Evolutionary conservation across 92 coral and sea anemone genomes (phyloP).

Genomic region (Phenganax subtilis): DNA sequence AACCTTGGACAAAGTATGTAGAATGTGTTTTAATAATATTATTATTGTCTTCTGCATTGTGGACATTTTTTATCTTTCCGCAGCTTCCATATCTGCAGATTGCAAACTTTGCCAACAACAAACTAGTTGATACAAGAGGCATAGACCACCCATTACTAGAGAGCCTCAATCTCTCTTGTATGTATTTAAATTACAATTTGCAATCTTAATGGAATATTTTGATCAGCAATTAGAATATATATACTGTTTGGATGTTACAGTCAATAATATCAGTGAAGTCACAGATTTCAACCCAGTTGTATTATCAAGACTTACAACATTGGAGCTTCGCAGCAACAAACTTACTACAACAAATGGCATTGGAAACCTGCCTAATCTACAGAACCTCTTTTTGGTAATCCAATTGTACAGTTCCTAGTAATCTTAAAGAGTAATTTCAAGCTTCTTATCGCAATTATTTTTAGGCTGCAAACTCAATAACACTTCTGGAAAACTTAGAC

Average conservation of each 20-base stretch:
- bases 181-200: constrained; percentile 27
- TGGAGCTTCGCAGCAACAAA: constrained; percentile 85
- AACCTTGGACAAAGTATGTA: constrained; percentile 83
- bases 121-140: constrained; percentile 85
- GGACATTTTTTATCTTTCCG: neutral
- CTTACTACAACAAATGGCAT: constrained; percentile 79
- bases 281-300: constrained; percentile 72
- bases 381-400: constrained; percentile 80
- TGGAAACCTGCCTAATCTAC: constrained; percentile 65
- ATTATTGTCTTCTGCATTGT: neutral
- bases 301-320: constrained; percentile 60
- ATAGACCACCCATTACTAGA: constrained; percentile 89
- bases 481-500: constrained; percentile 77
- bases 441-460: neutral
- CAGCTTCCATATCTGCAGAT: constrained; percentile 92
- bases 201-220: neutral
- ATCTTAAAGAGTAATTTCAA: neutral
- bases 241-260: constrained; percentile 37
- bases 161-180: constrained; percentile 81
- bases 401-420: neutral
- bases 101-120: constrained; percentile 94
- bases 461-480: constrained; percentile 82
- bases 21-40: neutral
- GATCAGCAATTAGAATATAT: neutral
- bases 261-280: constrained; percentile 75